Conservation (phyloP, 1,140 invertebrate species). For the Meloidogyne exigua region DNA sequence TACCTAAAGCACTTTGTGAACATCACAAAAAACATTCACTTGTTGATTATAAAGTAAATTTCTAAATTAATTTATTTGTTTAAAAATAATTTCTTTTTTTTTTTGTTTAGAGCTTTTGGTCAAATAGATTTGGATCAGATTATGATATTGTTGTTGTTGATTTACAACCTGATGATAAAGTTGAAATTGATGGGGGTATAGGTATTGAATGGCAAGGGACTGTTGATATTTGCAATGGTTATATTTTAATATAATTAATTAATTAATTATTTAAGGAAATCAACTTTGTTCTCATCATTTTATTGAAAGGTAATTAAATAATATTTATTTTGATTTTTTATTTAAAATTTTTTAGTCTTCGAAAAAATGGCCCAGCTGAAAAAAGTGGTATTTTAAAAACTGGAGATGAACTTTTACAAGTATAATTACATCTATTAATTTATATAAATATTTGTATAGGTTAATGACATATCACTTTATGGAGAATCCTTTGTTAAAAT, state of each 20-base stretch:
- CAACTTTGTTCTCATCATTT: constrained; percentile 78
- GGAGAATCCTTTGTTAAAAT: constrained; percentile 69
- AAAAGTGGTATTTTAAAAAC: constrained; percentile 76
- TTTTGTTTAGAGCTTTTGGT: constrained; percentile 53
- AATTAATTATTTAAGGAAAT: constrained; percentile 66
- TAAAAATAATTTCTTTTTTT: constrained; percentile 6
- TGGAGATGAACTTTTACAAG: constrained; percentile 84
- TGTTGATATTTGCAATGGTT: constrained; percentile 85
- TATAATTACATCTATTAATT: constrained; percentile 58
- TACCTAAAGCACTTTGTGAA: constrained; percentile 5
- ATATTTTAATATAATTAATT: neutral
- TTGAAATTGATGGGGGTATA: constrained; percentile 74
- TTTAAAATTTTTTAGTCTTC: constrained; percentile 72
- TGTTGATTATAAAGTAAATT: constrained; percentile 21
- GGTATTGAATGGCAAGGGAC: constrained; percentile 95
- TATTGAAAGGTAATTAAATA: constrained; percentile 70
- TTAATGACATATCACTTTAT: constrained; percentile 87
- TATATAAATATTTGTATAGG: constrained; percentile 69
- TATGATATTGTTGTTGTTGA: constrained; percentile 55
- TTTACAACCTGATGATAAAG: constrained; percentile 50
- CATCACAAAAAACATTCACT: constrained; percentile 28
- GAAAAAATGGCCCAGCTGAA: constrained; percentile 89
- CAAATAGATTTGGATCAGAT: constrained; percentile 49
- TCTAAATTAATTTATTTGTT: neutral
- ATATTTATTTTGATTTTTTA: too few species aligned